phyloP scores from a whole-genome alignment of 2,797 vertebrate genomes.

The Oreochromis grahami region DNA sequence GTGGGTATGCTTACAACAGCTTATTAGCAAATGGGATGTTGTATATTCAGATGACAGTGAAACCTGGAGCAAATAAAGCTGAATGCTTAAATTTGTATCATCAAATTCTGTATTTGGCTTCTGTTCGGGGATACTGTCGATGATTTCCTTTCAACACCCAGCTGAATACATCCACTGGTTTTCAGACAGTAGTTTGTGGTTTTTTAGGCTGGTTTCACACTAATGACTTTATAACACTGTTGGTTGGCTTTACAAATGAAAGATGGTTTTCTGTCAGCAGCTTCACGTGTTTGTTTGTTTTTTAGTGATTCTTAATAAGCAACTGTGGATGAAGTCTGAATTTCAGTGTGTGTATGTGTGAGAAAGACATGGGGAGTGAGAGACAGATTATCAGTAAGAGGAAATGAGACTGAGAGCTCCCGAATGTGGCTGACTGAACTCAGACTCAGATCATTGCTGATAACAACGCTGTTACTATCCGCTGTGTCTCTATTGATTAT shows the following conservation, averaged over 20 bases:
- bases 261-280: not conserved
- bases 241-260: not conserved
- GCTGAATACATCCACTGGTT: not conserved
- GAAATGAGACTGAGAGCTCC: constrained; percentile 16
- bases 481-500: not conserved
- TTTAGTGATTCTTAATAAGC: not conserved
- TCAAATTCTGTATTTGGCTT: not conserved
- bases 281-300: not conserved
- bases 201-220: not conserved
- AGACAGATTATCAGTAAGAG: not conserved
- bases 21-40: not conserved
- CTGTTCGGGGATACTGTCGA: not conserved
- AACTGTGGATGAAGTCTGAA: not conserved
- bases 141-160: not conserved
- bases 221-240: not conserved
- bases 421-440: not conserved
- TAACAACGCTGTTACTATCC: not conserved
- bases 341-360: not conserved
- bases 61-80: not conserved
- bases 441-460: not conserved
- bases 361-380: not conserved
- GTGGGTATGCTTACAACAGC: not conserved
- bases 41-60: not conserved
- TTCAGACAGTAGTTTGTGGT: not conserved
- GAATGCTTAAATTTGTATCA: not conserved